Evolutionary conservation across 2,797 vertebrate species (phyloP).

Genomic region (Orestias chungarensis): DNA sequence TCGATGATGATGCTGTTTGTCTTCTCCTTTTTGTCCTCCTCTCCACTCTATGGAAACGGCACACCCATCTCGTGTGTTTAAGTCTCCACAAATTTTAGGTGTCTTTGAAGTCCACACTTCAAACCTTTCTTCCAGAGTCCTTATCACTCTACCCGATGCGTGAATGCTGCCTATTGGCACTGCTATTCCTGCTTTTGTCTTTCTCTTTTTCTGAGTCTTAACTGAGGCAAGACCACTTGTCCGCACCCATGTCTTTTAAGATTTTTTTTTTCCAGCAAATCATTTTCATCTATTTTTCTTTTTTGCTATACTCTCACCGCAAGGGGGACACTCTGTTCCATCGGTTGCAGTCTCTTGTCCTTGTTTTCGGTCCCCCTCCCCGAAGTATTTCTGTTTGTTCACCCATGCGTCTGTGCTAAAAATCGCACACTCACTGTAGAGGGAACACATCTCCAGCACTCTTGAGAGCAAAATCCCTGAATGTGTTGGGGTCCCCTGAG

Average conservation of each 20-base stretch:
- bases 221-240: slow-evolving; percentile 7
- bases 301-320: slow-evolving; percentile 29
- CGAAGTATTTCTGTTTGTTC: slow-evolving; percentile 39
- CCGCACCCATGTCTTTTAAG: background rate
- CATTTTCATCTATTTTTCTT: slow-evolving; percentile 45
- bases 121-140: slow-evolving; percentile 75
- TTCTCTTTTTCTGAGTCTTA: slow-evolving; percentile 66
- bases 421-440: slow-evolving; percentile 18
- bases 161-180: slow-evolving; percentile 70
- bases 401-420: slow-evolving; percentile 24
- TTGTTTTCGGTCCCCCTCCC: slow-evolving; percentile 57
- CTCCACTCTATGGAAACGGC: slow-evolving; percentile 69
- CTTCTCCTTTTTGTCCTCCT: slow-evolving; percentile 67
- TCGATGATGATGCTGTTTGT: slow-evolving; percentile 56
- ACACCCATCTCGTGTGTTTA: slow-evolving; percentile 72
- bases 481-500: slow-evolving; percentile 62
- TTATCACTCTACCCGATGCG: slow-evolving; percentile 76
- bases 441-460: slow-evolving; percentile 55
- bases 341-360: slow-evolving; percentile 47
- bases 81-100: slow-evolving; percentile 73
- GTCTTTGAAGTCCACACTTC: slow-evolving; percentile 78
- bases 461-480: slow-evolving; percentile 71
- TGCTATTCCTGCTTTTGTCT: slow-evolving; percentile 64
- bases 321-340: slow-evolving; percentile 40
- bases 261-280: slow-evolving; percentile 38